phyloP scores from a whole-genome alignment of 2,797 vertebrate genomes.

The Alfaro cultratus region DNA sequence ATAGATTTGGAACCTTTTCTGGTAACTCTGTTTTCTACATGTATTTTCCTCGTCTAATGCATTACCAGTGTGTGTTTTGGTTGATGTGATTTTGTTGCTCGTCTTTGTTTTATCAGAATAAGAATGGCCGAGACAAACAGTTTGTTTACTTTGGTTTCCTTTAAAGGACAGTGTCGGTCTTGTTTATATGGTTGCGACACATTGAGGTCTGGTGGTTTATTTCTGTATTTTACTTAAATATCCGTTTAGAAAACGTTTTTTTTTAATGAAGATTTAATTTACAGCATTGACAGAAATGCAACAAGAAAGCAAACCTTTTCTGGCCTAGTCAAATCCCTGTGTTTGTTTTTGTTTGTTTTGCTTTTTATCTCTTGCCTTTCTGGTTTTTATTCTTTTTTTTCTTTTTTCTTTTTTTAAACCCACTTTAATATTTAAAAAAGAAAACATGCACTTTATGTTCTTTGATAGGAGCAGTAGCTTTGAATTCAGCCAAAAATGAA shows the following conservation, averaged over 20 bases:
- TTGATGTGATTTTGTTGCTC: not conserved
- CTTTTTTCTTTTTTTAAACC: too few relatives aligned
- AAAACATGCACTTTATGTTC: not conserved
- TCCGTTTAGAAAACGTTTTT: not conserved
- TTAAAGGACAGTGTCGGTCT: not conserved
- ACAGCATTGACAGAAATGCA: not conserved
- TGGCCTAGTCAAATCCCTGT: not conserved
- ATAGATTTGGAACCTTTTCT: not conserved
- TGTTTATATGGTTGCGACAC: not conserved
- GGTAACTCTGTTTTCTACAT: not conserved
- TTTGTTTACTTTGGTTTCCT: not conserved
- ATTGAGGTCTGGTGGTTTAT: not conserved
- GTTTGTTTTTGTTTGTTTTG: not conserved
- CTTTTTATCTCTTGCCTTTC: not conserved
- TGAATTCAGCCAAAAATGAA: not conserved
- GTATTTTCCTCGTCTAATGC: not conserved
- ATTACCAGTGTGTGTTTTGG: not conserved
- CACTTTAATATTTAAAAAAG: not conserved
- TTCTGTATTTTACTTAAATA: too few relatives aligned
- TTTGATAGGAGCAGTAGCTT: not conserved
- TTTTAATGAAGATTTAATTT: not conserved
- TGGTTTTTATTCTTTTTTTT: not conserved
- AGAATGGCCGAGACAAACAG: too few relatives aligned
- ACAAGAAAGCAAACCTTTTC: not conserved
- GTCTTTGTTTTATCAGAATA: not conserved